Conservation (phyloP, 2,113 vertebrate genomes). For the Atractosteus spatula region DNA sequence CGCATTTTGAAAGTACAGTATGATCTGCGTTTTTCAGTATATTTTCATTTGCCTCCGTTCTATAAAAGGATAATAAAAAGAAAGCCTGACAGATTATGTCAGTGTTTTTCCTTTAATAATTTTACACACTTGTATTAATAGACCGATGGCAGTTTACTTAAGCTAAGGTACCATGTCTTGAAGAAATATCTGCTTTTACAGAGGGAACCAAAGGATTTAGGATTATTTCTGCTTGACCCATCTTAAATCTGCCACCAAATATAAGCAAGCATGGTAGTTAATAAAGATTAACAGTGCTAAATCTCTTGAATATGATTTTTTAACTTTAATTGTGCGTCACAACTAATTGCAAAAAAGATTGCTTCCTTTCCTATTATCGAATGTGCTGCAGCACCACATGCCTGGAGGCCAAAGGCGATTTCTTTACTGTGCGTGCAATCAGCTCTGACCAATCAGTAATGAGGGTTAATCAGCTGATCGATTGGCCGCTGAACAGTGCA, state of each 20-base stretch:
- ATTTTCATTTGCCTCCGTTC: no score
- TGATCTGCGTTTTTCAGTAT: no score
- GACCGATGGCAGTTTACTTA: conserved; percentile 70
- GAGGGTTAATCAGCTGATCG: conserved; percentile 86
- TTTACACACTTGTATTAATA: conserved; percentile 55
- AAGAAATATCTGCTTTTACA: conserved; percentile 56
- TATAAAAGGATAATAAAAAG: background rate
- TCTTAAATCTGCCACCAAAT: conserved; percentile 55
- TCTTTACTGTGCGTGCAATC: conserved; percentile 79
- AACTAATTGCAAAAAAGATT: conserved; percentile 39
- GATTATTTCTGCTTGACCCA: conserved; percentile 65
- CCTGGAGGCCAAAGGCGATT: conserved; percentile 71
- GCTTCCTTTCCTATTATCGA: conserved; percentile 53
- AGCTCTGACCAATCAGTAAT: conserved; percentile 83
- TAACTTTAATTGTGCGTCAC: conserved; percentile 24
- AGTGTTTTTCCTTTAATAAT: conserved; percentile 19
- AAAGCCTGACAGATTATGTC: conserved; percentile 14
- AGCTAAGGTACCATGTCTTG: conserved; percentile 68
- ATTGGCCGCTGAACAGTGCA: conserved; percentile 62
- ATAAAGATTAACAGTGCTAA: conserved; percentile 34
- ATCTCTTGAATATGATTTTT: conserved; percentile 26
- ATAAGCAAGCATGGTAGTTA: conserved; percentile 17
- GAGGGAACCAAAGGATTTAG: conserved; percentile 48
- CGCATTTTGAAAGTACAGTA: no score
- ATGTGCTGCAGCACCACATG: conserved; percentile 53